These are phyloP conservation scores for Podarcis muralis DNA, from an alignment of 2,113 vertebrate species.

Conservation along the genomic window DNA sequence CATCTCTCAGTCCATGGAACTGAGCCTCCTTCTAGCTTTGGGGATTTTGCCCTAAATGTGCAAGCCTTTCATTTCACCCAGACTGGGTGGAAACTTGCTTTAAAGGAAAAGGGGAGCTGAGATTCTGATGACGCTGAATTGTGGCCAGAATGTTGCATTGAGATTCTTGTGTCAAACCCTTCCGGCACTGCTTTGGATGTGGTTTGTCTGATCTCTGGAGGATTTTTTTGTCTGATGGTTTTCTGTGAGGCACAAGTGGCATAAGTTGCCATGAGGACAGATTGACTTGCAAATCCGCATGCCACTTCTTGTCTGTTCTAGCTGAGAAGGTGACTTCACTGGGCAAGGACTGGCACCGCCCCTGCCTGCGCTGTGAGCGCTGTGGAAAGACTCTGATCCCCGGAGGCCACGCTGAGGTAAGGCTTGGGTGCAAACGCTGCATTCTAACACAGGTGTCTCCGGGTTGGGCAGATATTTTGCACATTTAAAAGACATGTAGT, in stretches of 20 bases:
- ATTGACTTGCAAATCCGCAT: neutral
- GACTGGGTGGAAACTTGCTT: neutral
- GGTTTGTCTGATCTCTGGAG: neutral
- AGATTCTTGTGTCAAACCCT: neutral
- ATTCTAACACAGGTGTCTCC: neutral
- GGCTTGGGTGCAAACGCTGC: neutral
- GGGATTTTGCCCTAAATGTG: neutral
- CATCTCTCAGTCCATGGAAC: neutral
- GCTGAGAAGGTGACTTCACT: constrained; percentile 98
- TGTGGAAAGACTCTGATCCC: constrained; percentile 94
- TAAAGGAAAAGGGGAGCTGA: neutral
- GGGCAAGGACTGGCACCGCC: constrained; percentile 98
- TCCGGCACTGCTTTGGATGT: neutral
- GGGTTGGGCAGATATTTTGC: neutral
- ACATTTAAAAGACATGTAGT: neutral
- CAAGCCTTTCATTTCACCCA: neutral
- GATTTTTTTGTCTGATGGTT: neutral
- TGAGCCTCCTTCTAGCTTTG: neutral
- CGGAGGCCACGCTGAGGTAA: constrained; percentile 93
- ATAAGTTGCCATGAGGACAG: neutral
- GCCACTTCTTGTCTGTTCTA: constrained; percentile 59
- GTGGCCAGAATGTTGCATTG: too few relatives aligned
- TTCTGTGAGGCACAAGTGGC: neutral
- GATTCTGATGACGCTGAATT: neutral
- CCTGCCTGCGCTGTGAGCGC: constrained; percentile 94